A percentile compares a stretch with the other conserved stretches of the same genome.
phyloP scores from a whole-genome alignment of 2,888 invertebrate species.

The Hirtodrosophila cameraria region DNA sequence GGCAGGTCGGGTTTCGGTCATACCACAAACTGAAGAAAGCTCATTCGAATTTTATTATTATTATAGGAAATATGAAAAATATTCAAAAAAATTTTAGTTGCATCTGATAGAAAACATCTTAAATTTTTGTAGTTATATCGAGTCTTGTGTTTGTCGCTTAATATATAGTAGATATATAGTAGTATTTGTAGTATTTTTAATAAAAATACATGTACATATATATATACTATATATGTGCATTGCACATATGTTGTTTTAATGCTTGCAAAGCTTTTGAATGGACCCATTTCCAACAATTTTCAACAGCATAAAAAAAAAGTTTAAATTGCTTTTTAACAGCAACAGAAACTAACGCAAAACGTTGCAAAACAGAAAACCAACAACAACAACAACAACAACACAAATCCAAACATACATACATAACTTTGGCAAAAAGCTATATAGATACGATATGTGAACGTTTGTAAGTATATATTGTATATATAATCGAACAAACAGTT shows the following conservation, averaged over 20 bases:
- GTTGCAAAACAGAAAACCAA: conserved; percentile 31
- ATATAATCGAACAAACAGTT: conserved; percentile 47
- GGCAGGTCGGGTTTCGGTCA: no score
- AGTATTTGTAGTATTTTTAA: no score
- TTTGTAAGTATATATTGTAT: conserved; percentile 8
- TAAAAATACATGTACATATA: neutral
- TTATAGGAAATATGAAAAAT: no score
- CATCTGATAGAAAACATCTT: no score
- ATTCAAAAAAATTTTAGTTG: no score
- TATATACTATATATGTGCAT: neutral
- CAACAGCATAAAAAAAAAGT: conserved; percentile 47
- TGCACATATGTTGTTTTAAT: no score
- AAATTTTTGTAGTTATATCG: neutral
- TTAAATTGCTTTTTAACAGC: conserved; percentile 55
- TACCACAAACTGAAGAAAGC: no score
- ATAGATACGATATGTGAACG: no score
- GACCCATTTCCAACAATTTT: neutral
- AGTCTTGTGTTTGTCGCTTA: no score
- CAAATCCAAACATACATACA: neutral
- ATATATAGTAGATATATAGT: no score
- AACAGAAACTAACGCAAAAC: conserved; percentile 29
- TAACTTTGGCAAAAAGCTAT: neutral
- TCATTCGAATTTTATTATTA: no score
- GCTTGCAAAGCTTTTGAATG: neutral
- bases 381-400: conserved; percentile 20